These are phyloP conservation scores for Ectobius pallidus DNA, from an alignment of 2,888 invertebrate species.

Conservation along the genomic window DNA sequence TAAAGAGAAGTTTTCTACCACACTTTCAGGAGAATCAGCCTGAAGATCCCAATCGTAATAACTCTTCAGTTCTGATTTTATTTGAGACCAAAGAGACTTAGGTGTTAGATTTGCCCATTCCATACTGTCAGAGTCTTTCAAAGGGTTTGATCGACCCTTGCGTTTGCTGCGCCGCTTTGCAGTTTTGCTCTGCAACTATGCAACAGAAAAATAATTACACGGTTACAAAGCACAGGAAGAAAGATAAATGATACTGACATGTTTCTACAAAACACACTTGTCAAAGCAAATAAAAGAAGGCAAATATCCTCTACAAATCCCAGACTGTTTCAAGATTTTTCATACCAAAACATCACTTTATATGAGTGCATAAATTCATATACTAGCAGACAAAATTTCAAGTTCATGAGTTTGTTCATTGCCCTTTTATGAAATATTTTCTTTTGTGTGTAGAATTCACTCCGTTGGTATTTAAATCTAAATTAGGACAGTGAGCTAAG, in stretches of 20 bases:
- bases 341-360: too few relatives aligned
- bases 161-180: constrained; percentile 61
- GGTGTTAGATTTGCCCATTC: constrained; percentile 92
- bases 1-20: constrained; percentile 76
- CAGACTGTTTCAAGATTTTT: too few relatives aligned
- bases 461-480: too few relatives aligned
- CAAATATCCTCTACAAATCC: too few relatives aligned
- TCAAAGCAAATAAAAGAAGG: too few relatives aligned
- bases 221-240: background rate
- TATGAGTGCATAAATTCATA: too few relatives aligned
- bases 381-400: too few relatives aligned
- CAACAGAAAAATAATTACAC: background rate
- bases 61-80: constrained; percentile 79
- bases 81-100: constrained; percentile 85
- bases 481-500: too few relatives aligned
- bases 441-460: too few relatives aligned
- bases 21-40: constrained; percentile 78
- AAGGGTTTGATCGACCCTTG: constrained; percentile 61
- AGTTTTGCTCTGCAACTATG: constrained; percentile 63
- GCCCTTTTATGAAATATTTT: too few relatives aligned
- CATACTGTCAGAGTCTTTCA: constrained; percentile 61
- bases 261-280: too few relatives aligned
- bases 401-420: too few relatives aligned
- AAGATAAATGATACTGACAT: background rate
- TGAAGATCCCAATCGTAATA: constrained; percentile 91